These are phyloP conservation scores for Iguana delicatissima DNA, from an alignment of 2,797 vertebrate genomes.

Conservation along the genomic window DNA sequence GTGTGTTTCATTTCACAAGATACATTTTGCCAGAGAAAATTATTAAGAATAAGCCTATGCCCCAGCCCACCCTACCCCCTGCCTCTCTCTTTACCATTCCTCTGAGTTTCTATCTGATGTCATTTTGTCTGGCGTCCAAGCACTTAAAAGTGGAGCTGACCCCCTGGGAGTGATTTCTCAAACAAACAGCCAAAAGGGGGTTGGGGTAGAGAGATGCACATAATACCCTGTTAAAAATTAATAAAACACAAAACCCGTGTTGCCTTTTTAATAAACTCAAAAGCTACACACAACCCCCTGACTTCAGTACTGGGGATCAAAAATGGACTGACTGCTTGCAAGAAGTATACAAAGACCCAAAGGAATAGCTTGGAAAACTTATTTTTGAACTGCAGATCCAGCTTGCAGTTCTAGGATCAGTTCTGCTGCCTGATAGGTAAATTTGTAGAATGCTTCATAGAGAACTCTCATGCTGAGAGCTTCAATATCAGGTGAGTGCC, in stretches of 20 bases:
- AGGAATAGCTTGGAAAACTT: too few species aligned
- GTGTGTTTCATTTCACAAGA: neutral
- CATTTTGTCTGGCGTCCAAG: constrained; percentile 63
- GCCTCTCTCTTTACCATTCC: constrained; percentile 37
- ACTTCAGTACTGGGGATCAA: neutral
- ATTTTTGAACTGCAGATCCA: too few species aligned
- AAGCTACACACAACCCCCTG: neutral
- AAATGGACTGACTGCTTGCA: neutral
- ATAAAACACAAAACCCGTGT: constrained; percentile 45
- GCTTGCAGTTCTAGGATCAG: too few species aligned
- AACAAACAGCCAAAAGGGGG: constrained; percentile 62
- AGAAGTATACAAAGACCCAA: neutral
- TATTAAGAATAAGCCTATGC: constrained; percentile 62
- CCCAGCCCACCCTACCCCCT: constrained; percentile 10
- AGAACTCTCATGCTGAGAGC: too few species aligned
- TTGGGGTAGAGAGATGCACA: constrained; percentile 8
- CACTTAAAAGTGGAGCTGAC: constrained; percentile 42
- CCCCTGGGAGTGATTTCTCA: constrained; percentile 65
- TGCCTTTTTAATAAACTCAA: constrained; percentile 21
- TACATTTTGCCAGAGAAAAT: constrained; percentile 55
- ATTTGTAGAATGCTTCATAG: too few species aligned
- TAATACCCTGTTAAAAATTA: constrained; percentile 64
- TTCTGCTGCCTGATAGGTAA: too few species aligned
- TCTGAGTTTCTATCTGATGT: constrained; percentile 66
- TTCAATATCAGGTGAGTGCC: too few species aligned